These are phyloP conservation scores for Malacoraja senta DNA, from an alignment of 2,797 vertebrate species.

Conservation along the genomic window DNA sequence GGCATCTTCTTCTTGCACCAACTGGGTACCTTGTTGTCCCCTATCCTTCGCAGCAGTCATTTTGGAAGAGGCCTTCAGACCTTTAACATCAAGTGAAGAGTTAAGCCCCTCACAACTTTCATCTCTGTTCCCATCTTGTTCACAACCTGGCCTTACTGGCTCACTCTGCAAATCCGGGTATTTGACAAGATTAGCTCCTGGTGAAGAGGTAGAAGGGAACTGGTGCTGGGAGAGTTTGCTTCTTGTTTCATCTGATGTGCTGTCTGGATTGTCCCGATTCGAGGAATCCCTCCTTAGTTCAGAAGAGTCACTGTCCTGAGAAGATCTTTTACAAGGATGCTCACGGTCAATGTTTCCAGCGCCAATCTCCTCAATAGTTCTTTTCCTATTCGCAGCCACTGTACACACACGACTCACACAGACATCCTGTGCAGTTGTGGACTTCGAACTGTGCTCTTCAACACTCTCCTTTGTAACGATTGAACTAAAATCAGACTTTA, in stretches of 20 bases:
- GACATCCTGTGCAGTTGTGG: neutral
- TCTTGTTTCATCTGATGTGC: neutral
- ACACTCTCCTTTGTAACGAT: neutral
- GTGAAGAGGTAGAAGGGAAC: neutral
- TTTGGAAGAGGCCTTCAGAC: neutral
- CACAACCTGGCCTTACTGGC: neutral
- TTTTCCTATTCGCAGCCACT: neutral
- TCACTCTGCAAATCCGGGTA: neutral
- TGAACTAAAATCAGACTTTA: neutral
- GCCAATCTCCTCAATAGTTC: neutral
- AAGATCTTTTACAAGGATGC: neutral
- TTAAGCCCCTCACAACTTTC: neutral
- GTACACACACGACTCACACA: too few species aligned
- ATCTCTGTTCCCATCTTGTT: too few species aligned
- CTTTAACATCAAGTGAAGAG: neutral
- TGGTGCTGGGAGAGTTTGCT: too few species aligned
- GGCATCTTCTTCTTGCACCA: neutral
- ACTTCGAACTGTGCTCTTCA: neutral
- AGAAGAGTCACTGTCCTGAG: neutral
- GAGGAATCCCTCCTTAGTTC: neutral
- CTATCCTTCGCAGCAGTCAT: neutral
- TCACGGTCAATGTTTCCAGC: neutral
- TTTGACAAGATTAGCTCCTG: neutral
- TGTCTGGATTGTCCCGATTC: neutral
- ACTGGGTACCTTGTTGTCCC: neutral